These are phyloP conservation scores for Meloidogyne exigua DNA, from an alignment of 1,140 invertebrate species.

Conservation along the genomic window DNA sequence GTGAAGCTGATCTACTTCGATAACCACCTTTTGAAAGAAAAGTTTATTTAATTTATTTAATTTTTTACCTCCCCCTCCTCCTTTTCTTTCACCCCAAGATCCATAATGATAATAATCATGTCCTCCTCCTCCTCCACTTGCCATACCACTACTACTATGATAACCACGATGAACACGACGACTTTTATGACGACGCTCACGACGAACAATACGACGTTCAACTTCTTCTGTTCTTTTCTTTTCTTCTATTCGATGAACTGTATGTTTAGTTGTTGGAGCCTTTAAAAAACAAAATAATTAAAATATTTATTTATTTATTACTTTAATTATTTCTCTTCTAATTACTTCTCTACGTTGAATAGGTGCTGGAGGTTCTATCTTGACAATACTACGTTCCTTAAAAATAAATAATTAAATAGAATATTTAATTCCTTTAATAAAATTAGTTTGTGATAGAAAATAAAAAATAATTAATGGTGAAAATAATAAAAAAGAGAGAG, in stretches of 20 bases:
- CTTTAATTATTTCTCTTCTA: constrained; percentile 38
- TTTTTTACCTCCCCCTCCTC: constrained; percentile 13
- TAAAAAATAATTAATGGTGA: too few species aligned
- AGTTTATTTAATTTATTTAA: neutral
- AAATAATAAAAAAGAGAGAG: too few species aligned
- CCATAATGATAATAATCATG: constrained; percentile 39
- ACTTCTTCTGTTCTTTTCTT: constrained; percentile 60
- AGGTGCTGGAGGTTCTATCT: constrained; percentile 16
- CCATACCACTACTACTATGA: constrained; percentile 37
- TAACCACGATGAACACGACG: constrained; percentile 47
- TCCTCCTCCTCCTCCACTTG: constrained; percentile 10
- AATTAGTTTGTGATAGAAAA: too few species aligned
- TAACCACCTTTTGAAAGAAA: constrained; percentile 28
- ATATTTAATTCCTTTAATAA: neutral
- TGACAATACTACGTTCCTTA: constrained; percentile 24
- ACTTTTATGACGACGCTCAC: constrained; percentile 52
- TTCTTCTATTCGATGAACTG: constrained; percentile 59
- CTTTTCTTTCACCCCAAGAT: constrained; percentile 29
- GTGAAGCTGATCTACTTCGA: constrained; percentile 40
- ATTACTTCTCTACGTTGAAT: constrained; percentile 28
- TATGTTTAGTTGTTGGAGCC: constrained; percentile 54
- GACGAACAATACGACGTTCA: constrained; percentile 49
- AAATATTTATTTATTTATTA: constrained; percentile 29
- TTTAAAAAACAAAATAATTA: neutral
- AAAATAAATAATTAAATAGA: neutral